These are phyloP conservation scores for Pipistrellus pipistrellus DNA, from an alignment of 2,797 vertebrate genomes.

Conservation along the genomic window DNA sequence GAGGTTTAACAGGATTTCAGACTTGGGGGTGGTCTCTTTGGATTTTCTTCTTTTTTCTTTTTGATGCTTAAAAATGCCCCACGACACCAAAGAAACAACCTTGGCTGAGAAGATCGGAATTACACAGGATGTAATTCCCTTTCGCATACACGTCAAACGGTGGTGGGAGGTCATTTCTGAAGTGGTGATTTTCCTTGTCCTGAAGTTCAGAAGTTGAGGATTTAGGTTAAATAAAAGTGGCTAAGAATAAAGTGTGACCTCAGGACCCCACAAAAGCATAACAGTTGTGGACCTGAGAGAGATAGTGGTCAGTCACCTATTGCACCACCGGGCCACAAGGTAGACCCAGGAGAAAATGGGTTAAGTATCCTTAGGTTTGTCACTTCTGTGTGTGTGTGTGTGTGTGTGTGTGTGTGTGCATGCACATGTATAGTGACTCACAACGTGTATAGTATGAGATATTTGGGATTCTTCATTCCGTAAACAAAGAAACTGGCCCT, in stretches of 20 bases:
- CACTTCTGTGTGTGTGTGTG: too few relatives aligned
- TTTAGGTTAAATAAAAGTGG: neutral
- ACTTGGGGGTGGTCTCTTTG: conserved; percentile 83
- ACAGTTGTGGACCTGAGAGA: neutral
- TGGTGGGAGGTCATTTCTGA: conserved; percentile 38
- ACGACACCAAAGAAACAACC: conserved; percentile 17
- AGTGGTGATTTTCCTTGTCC: conserved; percentile 40
- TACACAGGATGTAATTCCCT: conserved; percentile 80
- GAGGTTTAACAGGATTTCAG: conserved; percentile 87
- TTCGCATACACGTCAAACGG: conserved; percentile 53
- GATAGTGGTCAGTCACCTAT: rapidly evolving
- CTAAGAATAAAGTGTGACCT: neutral
- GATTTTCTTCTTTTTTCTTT: conserved; percentile 75
- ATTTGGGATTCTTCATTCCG: neutral
- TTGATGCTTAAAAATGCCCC: conserved; percentile 72
- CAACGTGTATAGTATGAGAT: rapidly evolving
- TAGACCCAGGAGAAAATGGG: neutral
- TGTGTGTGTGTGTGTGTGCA: too few relatives aligned
- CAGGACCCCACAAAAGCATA: neutral
- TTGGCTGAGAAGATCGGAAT: conserved; percentile 82
- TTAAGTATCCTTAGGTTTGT: neutral
- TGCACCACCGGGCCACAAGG: rapidly evolving
- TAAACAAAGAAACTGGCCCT: neutral
- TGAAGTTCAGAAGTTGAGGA: neutral
- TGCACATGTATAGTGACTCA: neutral